phyloP scores from a whole-genome alignment of 2,888 invertebrate species.

The Neuroscelio doddi region DNA sequence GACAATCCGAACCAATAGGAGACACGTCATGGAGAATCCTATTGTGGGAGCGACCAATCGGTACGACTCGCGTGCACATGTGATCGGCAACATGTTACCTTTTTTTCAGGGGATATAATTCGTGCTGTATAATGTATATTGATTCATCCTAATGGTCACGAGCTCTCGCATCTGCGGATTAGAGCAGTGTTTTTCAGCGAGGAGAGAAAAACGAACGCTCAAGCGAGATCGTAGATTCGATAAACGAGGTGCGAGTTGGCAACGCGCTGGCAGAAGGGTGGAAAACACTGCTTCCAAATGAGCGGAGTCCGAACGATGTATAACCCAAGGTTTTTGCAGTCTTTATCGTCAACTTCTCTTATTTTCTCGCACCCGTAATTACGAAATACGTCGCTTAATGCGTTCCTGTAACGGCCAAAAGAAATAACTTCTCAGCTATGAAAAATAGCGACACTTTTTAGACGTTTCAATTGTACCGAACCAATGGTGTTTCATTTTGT shows the following conservation, averaged over 20 bases:
- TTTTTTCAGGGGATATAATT: conserved; percentile 27
- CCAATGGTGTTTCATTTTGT: too few species aligned
- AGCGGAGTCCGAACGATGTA: not conserved
- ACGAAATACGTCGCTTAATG: conserved; percentile 5
- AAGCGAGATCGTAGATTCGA: conserved; percentile 28
- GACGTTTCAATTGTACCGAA: too few species aligned
- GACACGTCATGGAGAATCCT: conserved; percentile 61
- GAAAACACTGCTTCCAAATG: conserved; percentile 14
- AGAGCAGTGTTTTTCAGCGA: conserved; percentile 29
- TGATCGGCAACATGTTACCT: conserved; percentile 41
- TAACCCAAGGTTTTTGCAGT: not conserved
- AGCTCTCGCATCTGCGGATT: conserved; percentile 53
- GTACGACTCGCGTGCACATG: conserved; percentile 53
- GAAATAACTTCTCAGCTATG: not conserved
- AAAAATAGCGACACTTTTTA: conserved; percentile 11
- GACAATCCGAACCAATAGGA: conserved; percentile 64
- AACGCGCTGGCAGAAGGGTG: conserved; percentile 10
- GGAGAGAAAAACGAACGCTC: conserved; percentile 24
- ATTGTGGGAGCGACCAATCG: conserved; percentile 68
- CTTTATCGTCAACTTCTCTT: conserved; percentile 15
- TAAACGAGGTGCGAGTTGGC: conserved; percentile 20
- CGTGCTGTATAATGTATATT: conserved; percentile 65
- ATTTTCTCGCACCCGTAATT: conserved; percentile 20
- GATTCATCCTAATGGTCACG: conserved; percentile 64
- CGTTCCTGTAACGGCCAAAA: conserved; percentile 7